phyloP scores from a whole-genome alignment of 2,888 invertebrate genomes.

The Lymantria monacha region DNA sequence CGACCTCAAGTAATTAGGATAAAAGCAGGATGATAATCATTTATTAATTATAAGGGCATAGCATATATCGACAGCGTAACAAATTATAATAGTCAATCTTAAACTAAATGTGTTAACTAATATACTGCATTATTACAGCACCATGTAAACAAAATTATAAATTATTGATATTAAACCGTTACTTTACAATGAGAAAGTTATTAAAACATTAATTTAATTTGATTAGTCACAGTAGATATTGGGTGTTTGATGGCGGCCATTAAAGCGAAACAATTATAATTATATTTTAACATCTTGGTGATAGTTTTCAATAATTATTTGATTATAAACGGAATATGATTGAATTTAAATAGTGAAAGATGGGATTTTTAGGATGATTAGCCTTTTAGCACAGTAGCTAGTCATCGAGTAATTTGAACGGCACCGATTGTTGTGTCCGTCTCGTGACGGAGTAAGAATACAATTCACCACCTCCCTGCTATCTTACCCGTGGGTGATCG shows the following conservation, averaged over 20 bases:
- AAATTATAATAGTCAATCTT: not conserved
- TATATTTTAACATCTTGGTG: slow-evolving; percentile 4
- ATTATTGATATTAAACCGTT: slow-evolving; percentile 3
- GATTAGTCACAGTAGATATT: slow-evolving; percentile 10
- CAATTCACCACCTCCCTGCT: too few relatives aligned
- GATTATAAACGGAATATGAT: slow-evolving; percentile 12
- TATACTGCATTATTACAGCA: not conserved
- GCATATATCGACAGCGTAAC: not conserved
- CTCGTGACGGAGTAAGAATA: too few relatives aligned
- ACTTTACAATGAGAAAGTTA: slow-evolving; percentile 1
- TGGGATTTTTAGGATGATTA: too few relatives aligned
- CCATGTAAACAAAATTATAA: not conserved
- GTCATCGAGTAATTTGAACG: too few relatives aligned
- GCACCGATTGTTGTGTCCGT: too few relatives aligned
- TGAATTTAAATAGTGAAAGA: too few relatives aligned
- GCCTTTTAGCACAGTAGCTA: too few relatives aligned
- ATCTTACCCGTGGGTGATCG: too few relatives aligned
- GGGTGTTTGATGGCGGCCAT: not conserved
- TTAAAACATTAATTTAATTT: slow-evolving; percentile 10
- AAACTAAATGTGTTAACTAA: not conserved
- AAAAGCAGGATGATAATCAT: too few relatives aligned
- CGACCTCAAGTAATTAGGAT: too few relatives aligned
- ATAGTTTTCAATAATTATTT: not conserved
- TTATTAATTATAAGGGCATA: too few relatives aligned
- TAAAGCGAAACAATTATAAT: slow-evolving; percentile 6